Base-by-base conservation (phyloP, 2,797 vertebrate species). In the Cossypha heuglini region DNA sequence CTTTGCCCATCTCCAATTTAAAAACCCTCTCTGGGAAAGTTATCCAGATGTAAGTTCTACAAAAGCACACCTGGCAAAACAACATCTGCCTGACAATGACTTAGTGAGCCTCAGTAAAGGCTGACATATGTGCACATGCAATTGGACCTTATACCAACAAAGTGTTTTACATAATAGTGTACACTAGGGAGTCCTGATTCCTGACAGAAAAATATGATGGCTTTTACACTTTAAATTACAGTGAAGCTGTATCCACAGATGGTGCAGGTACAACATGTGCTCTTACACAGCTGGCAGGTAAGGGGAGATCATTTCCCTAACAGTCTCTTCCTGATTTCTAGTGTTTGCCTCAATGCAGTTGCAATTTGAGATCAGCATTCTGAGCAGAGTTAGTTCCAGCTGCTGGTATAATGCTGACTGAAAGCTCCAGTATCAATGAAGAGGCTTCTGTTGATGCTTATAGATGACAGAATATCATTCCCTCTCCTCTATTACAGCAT, bases 51-150 rank as follows among this genome's bases (percentile, higher is more conserved):
- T 80, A 90, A 76, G 10, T 62, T 82, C 69, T 77, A 90, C 92
- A 89, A 93, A 96, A 85, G 71, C 72, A 77, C 95, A 96, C 93
- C 91, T 95, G 94, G 88, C 68, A 88, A 96, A 96, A 95, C 83
- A 94, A 90, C 77, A 85, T 96, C 92, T 93, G 94, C 86, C 92
- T 92, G 95, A 94, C 86, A 92, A 91, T 80, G 92, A 49, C 88
- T 85, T 90, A 46, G 90, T 63, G 93, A 90, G 71, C 74, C 90
- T 93, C 64, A 33, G 67, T 90, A 87, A 88, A 78, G 78, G 75
- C 84, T 92, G 93, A 96, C 93, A 92, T 83, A 64, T 92, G 94
- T 92, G 67, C 68, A 64, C 49, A 25, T 51, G 72, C 81, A 80
- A 73, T 72, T 83, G 91, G 85, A 86, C 77, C 45, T 76, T 90